Base-by-base conservation (phyloP, 1,140 invertebrate species). In the Danaus melanippus region DNA sequence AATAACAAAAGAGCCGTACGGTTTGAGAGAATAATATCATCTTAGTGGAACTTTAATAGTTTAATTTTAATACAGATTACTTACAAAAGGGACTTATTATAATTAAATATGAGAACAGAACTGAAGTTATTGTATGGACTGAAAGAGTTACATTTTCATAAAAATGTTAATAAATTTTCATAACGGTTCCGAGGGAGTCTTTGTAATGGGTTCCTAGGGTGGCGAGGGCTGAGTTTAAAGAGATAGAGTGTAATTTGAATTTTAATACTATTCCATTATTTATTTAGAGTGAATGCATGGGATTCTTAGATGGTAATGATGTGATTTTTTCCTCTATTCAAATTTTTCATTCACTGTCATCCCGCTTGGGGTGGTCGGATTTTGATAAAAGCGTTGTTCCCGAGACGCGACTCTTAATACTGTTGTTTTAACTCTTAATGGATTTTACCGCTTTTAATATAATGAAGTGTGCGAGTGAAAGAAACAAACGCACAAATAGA, bases 81-180 rank as follows among this genome's bases (percentile, higher is more conserved):
- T 0, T 32, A 32, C 21, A 32, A 32, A 32, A 32, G 21, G 21
- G 21, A 32, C 21, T 32, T 32, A 32, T 32, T 32, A 32, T 32
- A 32, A 32, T 32, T 32, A 32, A 32, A 32, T 32, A 32, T 32
- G 21, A 32, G 21, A 32, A 32, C 21, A 32, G 21, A 32, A 32
- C 21, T 32, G 6, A 32, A 32, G 21, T 32, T 3, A 32, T 32
- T 7, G 2, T 32, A 32, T 32, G 21, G 21, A 32, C 21, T 32
- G 21, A 32, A 32, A 32, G 21, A 32, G 21, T 32, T 32, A 5
- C 21, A 32, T 6, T 44, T 58, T 49, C 70, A 75, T 76, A 70
- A 74, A 72, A 78, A 76, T 73, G 71, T 80, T 79, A 79, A 79
- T 78, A 64, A 79, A 70, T 79, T 79, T 67, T 67, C 61, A 60